Base-by-base conservation (phyloP, 1,140 invertebrate genomes). In the Diachasma alloeum region DNA sequence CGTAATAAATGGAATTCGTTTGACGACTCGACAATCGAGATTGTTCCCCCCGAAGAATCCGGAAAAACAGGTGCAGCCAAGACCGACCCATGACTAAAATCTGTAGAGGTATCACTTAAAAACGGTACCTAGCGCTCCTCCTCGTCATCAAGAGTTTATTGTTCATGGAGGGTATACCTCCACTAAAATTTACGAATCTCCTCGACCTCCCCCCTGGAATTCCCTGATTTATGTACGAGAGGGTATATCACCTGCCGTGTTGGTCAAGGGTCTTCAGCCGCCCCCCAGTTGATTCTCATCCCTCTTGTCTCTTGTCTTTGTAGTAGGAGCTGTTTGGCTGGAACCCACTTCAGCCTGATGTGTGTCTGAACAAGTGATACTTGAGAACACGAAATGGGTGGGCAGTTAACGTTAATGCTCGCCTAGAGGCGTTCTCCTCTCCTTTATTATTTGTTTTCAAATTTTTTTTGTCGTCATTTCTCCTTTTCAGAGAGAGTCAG, bases 381-480 rank as follows among this genome's bases (percentile, higher is more conserved):
- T 63, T 63, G 59, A 63, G 22, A 63, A 63, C 59, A 63, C 24
- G 59, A 63, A 63, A 63, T 63, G 59, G 59, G 59, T 63, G 24
- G 59, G 59, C 59, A 63, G 59, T 63, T 63, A 63, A 26, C 59
- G 24, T 63, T 63, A 63, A 68, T 67, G 37, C 53, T 67, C 39
- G 36, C 56, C 56, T 19, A 19, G 36, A 68, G 69, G 19, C 37
- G 36, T 71, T 42, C 66, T 77, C 39, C 53, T 42, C 24, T 39
- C 36, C 36, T 74, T 74, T n/a, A 22, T 37, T 63, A 36, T 72
- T 72, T 72, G 24, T 72, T 53, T 72, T 72, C 11, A 56, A n/a
- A n/a, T n/a, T n/a, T 26, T 19, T 26, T 19, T 26, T 63, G 26
- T 63, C 59, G 1, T 26, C 24, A 10, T 26, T 26, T 9, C 15